These are phyloP conservation scores for Caenorhabditis panamensis DNA, from an alignment of 2,888 invertebrate genomes.

Conservation along the genomic window DNA sequence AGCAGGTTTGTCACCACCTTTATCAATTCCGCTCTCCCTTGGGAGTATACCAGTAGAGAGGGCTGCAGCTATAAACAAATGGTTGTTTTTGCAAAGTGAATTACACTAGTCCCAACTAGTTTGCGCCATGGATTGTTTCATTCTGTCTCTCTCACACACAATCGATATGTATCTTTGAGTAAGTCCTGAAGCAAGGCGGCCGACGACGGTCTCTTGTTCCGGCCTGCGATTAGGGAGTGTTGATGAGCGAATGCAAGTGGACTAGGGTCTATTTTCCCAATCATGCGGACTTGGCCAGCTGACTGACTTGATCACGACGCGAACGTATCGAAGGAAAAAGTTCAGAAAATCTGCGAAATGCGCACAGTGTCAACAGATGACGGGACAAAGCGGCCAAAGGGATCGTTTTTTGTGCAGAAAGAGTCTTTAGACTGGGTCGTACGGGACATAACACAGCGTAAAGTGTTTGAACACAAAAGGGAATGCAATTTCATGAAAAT, in stretches of 20 bases:
- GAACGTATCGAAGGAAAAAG: conserved; percentile 11
- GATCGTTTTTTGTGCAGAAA: not conserved
- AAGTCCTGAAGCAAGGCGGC: not conserved
- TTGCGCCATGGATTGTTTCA: conserved; percentile 13
- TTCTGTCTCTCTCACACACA: not conserved
- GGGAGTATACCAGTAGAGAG: conserved; percentile 20
- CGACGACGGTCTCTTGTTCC: not conserved
- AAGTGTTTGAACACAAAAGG: not conserved
- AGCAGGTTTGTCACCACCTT: conserved; percentile 13
- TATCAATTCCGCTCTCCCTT: conserved; percentile 12
- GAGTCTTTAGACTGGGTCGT: not conserved
- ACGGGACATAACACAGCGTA: not conserved
- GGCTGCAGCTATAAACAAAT: conserved; percentile 22
- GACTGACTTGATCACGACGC: conserved; percentile 12
- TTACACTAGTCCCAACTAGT: conserved; percentile 25
- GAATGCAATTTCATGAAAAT: not conserved
- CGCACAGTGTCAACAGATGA: conserved; percentile 14
- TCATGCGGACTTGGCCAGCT: conserved; percentile 8
- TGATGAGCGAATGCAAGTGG: not conserved
- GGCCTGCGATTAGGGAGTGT: not conserved
- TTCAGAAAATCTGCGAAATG: not conserved
- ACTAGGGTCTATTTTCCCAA: not conserved
- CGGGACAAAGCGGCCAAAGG: conserved; percentile 2
- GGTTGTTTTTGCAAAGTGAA: conserved; percentile 36
- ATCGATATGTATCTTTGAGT: not conserved